Conservation (phyloP, 1,140 invertebrate species). For the Contarinia nasturtii region DNA sequence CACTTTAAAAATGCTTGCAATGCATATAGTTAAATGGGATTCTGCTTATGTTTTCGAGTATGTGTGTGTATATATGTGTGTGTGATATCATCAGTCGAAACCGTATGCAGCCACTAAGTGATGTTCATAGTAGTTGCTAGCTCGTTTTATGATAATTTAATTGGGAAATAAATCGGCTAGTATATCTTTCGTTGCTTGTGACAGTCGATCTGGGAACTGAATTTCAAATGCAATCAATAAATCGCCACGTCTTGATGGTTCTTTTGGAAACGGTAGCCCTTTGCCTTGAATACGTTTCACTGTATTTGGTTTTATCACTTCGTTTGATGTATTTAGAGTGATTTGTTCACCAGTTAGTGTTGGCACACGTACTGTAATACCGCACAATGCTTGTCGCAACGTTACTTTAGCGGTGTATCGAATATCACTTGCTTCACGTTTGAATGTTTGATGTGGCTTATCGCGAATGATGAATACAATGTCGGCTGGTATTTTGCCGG, state of each 20-base stretch:
- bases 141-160: constrained; percentile 9
- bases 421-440: constrained; percentile 71
- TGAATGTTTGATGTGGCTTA: constrained; percentile 71
- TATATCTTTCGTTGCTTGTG: constrained; percentile 46
- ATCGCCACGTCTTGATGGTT: constrained; percentile 60
- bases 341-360: constrained; percentile 57
- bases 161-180: constrained; percentile 50
- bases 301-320: constrained; percentile 66
- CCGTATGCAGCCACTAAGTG: not conserved
- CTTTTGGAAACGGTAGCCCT: constrained; percentile 75
- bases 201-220: constrained; percentile 61
- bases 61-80: too few species aligned
- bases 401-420: constrained; percentile 62
- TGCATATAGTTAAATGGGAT: too few species aligned
- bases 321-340: constrained; percentile 42
- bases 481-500: constrained; percentile 77
- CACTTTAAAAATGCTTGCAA: too few species aligned
- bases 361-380: constrained; percentile 55
- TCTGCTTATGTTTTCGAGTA: too few species aligned
- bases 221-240: constrained; percentile 79
- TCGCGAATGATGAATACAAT: constrained; percentile 91
- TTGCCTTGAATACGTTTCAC: constrained; percentile 56
- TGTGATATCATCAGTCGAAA: too few species aligned
- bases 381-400: constrained; percentile 65
- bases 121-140: not conserved